Conservation (phyloP, 2,113 vertebrate species). For the Spea multiplicata region DNA sequence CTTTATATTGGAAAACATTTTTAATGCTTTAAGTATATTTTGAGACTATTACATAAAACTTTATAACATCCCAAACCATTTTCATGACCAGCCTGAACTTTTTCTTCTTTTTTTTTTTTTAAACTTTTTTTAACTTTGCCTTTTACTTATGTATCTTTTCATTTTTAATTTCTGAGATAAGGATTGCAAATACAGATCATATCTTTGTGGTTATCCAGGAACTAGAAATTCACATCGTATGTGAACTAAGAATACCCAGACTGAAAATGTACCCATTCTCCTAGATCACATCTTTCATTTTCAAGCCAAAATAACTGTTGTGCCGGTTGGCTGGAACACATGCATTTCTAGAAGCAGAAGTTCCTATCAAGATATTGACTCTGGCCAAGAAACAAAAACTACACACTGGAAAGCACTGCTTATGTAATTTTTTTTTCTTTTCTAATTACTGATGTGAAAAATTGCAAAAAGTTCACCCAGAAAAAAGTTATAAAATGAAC, state of each 20-base stretch:
- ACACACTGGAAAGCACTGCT: not conserved
- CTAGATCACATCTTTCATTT: slow-evolving; percentile 44
- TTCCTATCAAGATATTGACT: slow-evolving; percentile 11
- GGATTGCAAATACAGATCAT: slow-evolving; percentile 40
- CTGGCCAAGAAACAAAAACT: slow-evolving; percentile 14
- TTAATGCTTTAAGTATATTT: not conserved
- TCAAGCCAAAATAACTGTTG: slow-evolving; percentile 14
- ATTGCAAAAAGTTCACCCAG: no score
- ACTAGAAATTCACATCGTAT: slow-evolving; percentile 26
- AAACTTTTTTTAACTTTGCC: slow-evolving; percentile 8
- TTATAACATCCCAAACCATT: not conserved
- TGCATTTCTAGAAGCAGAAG: not conserved
- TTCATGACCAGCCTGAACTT: not conserved
- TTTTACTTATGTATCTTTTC: slow-evolving; percentile 38
- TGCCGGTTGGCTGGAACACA: not conserved
- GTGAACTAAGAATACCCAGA: slow-evolving; percentile 23
- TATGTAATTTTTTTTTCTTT: not conserved
- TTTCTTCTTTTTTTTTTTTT: not conserved
- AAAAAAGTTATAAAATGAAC: no score
- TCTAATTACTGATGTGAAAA: no score
- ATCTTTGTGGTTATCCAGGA: slow-evolving; percentile 32
- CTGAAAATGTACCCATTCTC: slow-evolving; percentile 31
- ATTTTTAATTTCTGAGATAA: slow-evolving; percentile 45
- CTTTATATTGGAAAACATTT: no score
- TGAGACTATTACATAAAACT: not conserved